Evolutionary conservation across 2,888 invertebrate species (phyloP).

Genomic region (Aporophyla nigra): DNA sequence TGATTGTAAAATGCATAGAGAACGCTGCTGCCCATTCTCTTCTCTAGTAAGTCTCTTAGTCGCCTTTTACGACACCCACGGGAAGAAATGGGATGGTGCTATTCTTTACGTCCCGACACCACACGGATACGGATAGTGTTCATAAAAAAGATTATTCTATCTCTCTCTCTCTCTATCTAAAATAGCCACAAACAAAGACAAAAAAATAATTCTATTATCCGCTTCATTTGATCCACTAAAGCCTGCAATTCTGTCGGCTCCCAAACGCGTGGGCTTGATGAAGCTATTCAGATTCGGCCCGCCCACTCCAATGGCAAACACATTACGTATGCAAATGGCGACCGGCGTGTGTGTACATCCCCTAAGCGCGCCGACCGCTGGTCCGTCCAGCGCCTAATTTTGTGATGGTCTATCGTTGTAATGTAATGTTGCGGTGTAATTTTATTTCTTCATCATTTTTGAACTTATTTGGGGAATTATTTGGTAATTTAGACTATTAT

Average conservation of each 20-base stretch:
- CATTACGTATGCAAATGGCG: slow-evolving; percentile 59
- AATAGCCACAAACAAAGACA: not conserved
- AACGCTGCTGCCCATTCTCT: too few species aligned
- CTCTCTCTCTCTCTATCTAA: not conserved
- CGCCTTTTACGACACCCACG: too few species aligned
- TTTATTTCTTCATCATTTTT: slow-evolving; percentile 57
- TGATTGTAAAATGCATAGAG: too few species aligned
- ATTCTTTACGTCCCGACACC: too few species aligned
- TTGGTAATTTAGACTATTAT: not conserved
- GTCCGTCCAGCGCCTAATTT: slow-evolving; percentile 42
- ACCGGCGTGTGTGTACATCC: slow-evolving; percentile 50
- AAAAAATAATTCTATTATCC: slow-evolving; percentile 9
- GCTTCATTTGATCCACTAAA: slow-evolving; percentile 1
- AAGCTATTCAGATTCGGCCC: slow-evolving; percentile 55
- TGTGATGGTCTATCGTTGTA: slow-evolving; percentile 9
- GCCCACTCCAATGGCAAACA: slow-evolving; percentile 58
- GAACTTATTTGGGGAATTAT: not conserved
- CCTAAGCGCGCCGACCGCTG: slow-evolving; percentile 22
- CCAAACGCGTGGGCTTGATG: slow-evolving; percentile 54
- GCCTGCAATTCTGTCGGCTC: slow-evolving; percentile 29
- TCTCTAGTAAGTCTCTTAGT: too few species aligned
- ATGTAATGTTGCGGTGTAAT: slow-evolving; percentile 16
- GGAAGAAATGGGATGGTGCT: too few species aligned
- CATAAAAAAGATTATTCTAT: not conserved
- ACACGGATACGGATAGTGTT: too few species aligned